Conservation (phyloP, 2,797 vertebrate species). For the Sebastes oblongus region DNA sequence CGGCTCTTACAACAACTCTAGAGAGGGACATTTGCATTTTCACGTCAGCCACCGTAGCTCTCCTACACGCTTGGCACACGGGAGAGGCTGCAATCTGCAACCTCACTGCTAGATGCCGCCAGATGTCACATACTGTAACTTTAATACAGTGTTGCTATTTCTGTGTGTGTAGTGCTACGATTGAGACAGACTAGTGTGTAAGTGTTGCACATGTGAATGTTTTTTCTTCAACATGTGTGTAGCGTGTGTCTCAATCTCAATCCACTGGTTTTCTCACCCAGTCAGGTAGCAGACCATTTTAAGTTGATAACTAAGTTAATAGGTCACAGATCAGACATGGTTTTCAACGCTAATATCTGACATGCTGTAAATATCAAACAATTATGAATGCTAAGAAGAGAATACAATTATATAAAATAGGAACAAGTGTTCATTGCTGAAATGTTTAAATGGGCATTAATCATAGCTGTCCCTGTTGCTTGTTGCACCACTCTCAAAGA, state of each 20-base stretch:
- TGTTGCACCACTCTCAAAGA: constrained; percentile 17
- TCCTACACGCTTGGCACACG: too few species aligned
- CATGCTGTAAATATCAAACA: neutral
- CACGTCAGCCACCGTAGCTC: too few species aligned
- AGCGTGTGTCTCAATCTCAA: neutral
- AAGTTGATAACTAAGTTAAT: neutral
- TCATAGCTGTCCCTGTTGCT: constrained; percentile 49
- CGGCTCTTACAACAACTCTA: too few species aligned
- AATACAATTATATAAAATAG: constrained; percentile 21
- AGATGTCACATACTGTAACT: too few species aligned
- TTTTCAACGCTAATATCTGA: neutral
- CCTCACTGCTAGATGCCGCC: too few species aligned
- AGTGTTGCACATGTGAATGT: neutral
- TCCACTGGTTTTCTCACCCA: neutral
- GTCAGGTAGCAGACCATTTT: neutral
- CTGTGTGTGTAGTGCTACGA: too few species aligned
- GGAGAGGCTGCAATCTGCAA: too few species aligned
- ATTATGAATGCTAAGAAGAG: neutral
- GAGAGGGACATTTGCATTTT: too few species aligned
- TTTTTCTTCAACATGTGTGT: neutral
- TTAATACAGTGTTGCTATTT: too few species aligned
- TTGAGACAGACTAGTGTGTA: too few species aligned
- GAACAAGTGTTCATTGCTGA: constrained; percentile 40
- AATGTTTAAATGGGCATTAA: constrained; percentile 66
- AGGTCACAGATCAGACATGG: neutral